Evolutionary conservation across 2,113 vertebrate genomes (phyloP).

Genomic region (Callionymus lyra): DNA sequence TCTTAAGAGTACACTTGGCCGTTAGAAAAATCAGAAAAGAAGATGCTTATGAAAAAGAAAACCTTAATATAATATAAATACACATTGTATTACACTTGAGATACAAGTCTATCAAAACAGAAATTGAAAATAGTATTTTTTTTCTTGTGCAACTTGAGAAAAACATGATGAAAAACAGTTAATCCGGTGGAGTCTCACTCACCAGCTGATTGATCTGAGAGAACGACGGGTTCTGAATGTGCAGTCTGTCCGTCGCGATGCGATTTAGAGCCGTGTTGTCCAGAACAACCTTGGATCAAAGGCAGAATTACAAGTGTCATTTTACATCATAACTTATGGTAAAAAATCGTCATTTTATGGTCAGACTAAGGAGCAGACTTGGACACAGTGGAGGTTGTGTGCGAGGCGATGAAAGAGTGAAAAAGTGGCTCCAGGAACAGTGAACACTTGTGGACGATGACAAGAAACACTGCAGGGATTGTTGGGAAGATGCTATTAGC

Average conservation of each 20-base stretch:
- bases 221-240: slow-evolving; percentile 94
- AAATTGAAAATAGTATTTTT: not conserved
- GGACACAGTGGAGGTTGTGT: too few species aligned
- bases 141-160: not conserved
- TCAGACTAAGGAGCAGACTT: slow-evolving; percentile 7
- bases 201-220: slow-evolving; percentile 99
- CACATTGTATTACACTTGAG: too few species aligned
- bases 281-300: slow-evolving; percentile 79
- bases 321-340: not conserved
- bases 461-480: slow-evolving; percentile 14
- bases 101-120: too few species aligned
- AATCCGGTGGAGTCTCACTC: slow-evolving; percentile 35
- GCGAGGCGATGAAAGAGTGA: too few species aligned
- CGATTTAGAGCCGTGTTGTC: slow-evolving; percentile 94
- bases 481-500: slow-evolving; percentile 48
- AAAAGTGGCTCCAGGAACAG: too few species aligned
- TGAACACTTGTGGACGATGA: slow-evolving; percentile 33
- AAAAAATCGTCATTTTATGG: not conserved
- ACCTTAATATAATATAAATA: too few species aligned
- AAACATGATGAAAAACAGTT: too few species aligned
- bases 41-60: too few species aligned
- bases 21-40: too few species aligned
- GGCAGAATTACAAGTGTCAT: slow-evolving; percentile 2
- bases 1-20: too few species aligned
- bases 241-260: slow-evolving; percentile 90